Conservation (phyloP, 2,113 vertebrate species). For the Chelonoidis abingdonii region DNA sequence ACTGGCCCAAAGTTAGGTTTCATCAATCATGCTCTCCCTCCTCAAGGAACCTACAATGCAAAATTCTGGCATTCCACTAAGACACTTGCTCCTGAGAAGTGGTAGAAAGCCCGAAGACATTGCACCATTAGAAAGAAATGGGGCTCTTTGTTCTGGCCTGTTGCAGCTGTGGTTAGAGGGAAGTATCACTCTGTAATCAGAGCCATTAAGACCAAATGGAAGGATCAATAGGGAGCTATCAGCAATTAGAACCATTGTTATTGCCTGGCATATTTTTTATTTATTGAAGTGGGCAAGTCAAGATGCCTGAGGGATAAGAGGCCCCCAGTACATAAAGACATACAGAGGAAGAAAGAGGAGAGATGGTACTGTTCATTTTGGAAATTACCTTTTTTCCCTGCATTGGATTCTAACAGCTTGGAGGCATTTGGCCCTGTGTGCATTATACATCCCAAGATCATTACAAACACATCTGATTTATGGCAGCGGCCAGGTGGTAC, state of each 20-base stretch:
- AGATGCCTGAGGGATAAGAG: conserved; percentile 29
- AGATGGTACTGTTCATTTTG: neutral
- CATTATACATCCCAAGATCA: neutral
- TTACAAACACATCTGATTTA: neutral
- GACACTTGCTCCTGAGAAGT: neutral
- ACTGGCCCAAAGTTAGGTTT: neutral
- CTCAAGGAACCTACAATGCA: neutral
- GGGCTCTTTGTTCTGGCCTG: neutral
- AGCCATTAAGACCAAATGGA: conserved; percentile 28
- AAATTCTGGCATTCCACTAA: neutral
- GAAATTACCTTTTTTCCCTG: neutral
- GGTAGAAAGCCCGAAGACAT: neutral
- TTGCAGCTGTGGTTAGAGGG: conserved; percentile 12
- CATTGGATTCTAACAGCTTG: neutral
- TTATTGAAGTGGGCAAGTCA: neutral
- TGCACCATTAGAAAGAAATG: neutral
- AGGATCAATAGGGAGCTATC: conserved; percentile 56
- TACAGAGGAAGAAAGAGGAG: neutral
- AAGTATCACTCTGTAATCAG: conserved; percentile 40
- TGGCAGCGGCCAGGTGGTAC: neutral
- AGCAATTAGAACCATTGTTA: conserved; percentile 21
- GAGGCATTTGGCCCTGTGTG: neutral
- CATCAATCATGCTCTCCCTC: neutral
- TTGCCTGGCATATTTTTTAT: conserved; percentile 33
- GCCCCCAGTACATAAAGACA: neutral